Conservation (phyloP, 1,140 invertebrate genomes). For the Camponotus pennsylvanicus region DNA sequence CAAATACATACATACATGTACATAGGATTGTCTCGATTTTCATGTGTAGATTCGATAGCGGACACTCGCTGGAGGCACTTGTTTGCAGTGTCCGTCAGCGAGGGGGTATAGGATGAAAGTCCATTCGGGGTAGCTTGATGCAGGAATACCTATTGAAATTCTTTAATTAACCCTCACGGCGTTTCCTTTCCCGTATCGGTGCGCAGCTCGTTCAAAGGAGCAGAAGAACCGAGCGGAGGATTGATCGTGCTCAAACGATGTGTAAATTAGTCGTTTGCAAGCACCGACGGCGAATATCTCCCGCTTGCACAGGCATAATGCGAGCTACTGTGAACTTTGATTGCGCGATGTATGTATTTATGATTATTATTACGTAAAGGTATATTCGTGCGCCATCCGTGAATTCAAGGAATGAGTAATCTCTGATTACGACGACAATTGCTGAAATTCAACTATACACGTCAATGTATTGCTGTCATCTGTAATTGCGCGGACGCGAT, state of each 20-base stretch:
- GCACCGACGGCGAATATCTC: not conserved
- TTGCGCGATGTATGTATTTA: not conserved
- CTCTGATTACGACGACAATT: conserved; percentile 33
- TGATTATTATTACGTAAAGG: conserved; percentile 8
- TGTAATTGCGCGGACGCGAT: conserved; percentile 30
- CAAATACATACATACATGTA: not conserved
- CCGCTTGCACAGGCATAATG: conserved; percentile 8
- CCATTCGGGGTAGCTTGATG: conserved; percentile 70
- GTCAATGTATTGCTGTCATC: conserved; percentile 12
- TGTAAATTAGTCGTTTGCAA: conserved; percentile 68
- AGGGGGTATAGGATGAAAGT: conserved; percentile 73
- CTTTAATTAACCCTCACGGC: conserved; percentile 79
- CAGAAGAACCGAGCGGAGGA: conserved; percentile 41
- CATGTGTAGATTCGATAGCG: conserved; percentile 70
- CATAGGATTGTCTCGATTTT: conserved; percentile 56
- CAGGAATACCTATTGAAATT: conserved; percentile 79
- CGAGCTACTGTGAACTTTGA: not conserved
- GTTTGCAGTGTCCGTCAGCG: conserved; percentile 74
- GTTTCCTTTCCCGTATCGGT: conserved; percentile 35
- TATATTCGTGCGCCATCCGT: not conserved
- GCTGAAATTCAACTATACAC: conserved; percentile 1
- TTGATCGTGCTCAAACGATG: conserved; percentile 69
- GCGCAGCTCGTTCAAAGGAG: conserved; percentile 71
- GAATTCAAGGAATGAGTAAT: conserved; percentile 24
- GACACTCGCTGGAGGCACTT: conserved; percentile 69